Percentiles rank a stretch among this genome's conserved stretches.
Evolutionary conservation across 2,797 vertebrate species (phyloP).

Genomic region (Cossypha heuglini): DNA sequence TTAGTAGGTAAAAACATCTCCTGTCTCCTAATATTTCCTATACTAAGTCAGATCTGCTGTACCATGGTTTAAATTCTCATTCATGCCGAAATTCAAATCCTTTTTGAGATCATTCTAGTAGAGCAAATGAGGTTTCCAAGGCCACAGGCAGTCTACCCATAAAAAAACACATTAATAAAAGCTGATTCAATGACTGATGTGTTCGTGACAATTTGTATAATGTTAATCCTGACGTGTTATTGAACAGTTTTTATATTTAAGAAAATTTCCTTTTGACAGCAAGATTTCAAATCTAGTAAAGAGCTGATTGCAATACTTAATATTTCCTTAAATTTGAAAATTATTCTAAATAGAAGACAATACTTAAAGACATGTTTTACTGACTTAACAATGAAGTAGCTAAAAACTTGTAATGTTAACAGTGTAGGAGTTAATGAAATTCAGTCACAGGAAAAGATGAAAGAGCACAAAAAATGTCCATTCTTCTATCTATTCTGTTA

Average conservation of each 20-base stretch:
- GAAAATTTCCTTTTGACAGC: neutral
- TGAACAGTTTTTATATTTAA: neutral
- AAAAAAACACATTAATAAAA: neutral
- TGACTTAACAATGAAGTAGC: slow-evolving; percentile 1
- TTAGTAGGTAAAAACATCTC: neutral
- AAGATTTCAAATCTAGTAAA: neutral
- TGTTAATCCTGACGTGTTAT: neutral
- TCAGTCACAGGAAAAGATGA: slow-evolving; percentile 21
- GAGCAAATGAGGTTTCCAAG: neutral
- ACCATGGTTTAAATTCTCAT: neutral
- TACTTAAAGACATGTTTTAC: neutral
- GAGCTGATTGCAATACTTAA: neutral
- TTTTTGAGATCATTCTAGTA: neutral
- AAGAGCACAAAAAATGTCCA: neutral
- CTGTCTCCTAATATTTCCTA: neutral
- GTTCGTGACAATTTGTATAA: neutral
- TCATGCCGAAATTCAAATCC: neutral
- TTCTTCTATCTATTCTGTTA: neutral
- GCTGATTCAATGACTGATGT: neutral
- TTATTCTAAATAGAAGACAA: neutral
- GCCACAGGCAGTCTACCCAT: neutral
- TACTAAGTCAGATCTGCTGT: neutral
- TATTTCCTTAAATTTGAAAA: slow-evolving; percentile 10
- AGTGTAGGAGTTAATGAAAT: neutral
- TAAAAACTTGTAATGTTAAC: neutral